Evolutionary conservation across 1,140 invertebrate species (phyloP), one percentile per base, ranked within the genome.

Genomic region (Brachionus rubens): DNA sequence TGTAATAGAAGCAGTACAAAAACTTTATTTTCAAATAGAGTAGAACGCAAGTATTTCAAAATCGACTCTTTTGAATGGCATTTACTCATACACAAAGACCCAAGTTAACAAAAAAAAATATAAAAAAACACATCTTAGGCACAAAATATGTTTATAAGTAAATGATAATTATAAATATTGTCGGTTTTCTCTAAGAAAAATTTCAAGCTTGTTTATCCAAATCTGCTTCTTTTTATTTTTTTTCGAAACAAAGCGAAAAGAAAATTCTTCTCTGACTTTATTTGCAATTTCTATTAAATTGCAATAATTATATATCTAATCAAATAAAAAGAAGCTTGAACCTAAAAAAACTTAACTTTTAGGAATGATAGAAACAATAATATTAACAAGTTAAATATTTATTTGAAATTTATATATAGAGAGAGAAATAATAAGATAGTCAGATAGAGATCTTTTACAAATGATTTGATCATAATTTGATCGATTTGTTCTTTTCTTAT

Each of bases 231-330:
- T 28, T 28, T 59, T 33, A 19, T 33, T 59, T 19, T 33, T 40
- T 59, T 59, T 59, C 54, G 28, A 65, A 65, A n/a, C n/a, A n/a
- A n/a, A n/a, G n/a, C n/a, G n/a, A n/a, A 62, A 43, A 19, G 30
- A 46, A 46, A 46, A 46, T 46, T 46, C 19, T 65, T 65, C 59
- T 43, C 33, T 65, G 19, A 65, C 40, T 43, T 43, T 46, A 41
- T 65, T 43, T 46, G 9, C 9, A 14, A 46, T 5, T 14, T 46
- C 26, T 65, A 43, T 43, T 43, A 65, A 65, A 65, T 65, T 65
- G 40, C 40, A 65, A 65, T 65, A 65, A 65, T 65, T 65, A 65
- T n/a, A n/a, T 65, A 28, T 65, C 59, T 43, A 65, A 36, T 59
- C 28, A 59, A 59, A 59, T 59, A 24, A 65, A 21, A 65, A 41